phyloP scores from a whole-genome alignment of 2,113 vertebrate species.

The Lepus timidus region DNA sequence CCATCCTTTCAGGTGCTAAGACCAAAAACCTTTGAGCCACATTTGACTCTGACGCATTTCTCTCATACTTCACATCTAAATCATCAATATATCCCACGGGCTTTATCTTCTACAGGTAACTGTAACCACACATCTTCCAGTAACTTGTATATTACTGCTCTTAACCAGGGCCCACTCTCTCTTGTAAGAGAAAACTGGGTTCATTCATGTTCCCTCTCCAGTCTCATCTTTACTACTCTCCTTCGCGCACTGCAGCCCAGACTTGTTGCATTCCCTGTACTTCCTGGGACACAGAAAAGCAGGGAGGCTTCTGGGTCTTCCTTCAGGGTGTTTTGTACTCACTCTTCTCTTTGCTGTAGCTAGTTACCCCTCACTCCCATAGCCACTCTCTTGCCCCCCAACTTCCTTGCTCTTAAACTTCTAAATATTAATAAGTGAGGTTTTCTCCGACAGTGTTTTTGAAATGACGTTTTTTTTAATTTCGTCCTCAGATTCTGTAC shows the following conservation, averaged over 20 bases:
- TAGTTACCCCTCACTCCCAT: rapidly evolving
- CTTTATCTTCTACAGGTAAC: not conserved
- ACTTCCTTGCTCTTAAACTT: not conserved
- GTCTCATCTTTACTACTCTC: not conserved
- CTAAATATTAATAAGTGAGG: not conserved
- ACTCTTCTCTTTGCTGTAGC: not conserved
- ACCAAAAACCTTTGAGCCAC: not conserved
- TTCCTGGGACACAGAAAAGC: not conserved
- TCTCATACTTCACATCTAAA: not conserved
- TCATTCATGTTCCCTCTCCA: not conserved
- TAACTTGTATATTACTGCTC: rapidly evolving
- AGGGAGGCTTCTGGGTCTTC: not conserved
- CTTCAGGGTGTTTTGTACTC: not conserved
- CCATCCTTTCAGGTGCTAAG: not conserved
- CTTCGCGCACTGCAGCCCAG: not conserved
- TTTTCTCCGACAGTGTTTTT: not conserved
- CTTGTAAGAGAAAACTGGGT: not conserved
- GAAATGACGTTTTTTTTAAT: not conserved
- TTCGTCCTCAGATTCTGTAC: not conserved
- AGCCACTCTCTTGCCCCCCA: not conserved
- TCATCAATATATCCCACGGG: not conserved
- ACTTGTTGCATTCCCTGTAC: not conserved
- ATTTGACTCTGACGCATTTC: not conserved
- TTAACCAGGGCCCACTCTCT: not conserved
- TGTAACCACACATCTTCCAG: not conserved